These are phyloP conservation scores for Perccottus glenii DNA, from an alignment of 2,113 vertebrate genomes.

Conservation along the genomic window DNA sequence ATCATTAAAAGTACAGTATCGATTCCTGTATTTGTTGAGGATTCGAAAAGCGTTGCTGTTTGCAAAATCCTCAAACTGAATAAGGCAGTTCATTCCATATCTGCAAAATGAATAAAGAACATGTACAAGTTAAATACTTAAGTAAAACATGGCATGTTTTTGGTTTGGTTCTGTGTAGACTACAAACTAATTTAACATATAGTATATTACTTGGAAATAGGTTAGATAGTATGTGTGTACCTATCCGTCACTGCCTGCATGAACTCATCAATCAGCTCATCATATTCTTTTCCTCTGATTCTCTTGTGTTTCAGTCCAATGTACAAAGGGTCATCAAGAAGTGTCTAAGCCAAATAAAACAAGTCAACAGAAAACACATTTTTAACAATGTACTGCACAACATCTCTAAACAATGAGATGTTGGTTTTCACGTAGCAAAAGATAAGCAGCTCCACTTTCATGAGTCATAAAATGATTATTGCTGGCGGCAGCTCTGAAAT, in stretches of 20 bases:
- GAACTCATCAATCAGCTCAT: slow-evolving; percentile 95
- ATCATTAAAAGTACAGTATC: slow-evolving; percentile 95
- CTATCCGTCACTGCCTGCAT: slow-evolving; percentile 95
- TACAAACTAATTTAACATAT: no score
- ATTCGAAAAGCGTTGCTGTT: slow-evolving; percentile 95
- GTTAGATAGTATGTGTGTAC: slow-evolving; percentile 75
- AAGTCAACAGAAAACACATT: neutral
- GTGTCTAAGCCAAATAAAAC: slow-evolving; percentile 75
- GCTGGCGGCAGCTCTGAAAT: neutral
- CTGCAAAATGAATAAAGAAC: slow-evolving; percentile 61
- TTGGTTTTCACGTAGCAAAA: neutral
- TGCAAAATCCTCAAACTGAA: slow-evolving; percentile 98
- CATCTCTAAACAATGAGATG: neutral
- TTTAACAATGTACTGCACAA: slow-evolving; percentile 1
- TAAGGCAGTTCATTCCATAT: slow-evolving; percentile 94
- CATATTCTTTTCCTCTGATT: slow-evolving; percentile 90
- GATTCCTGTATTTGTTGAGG: slow-evolving; percentile 93
- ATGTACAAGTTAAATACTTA: neutral
- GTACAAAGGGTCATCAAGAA: slow-evolving; percentile 93
- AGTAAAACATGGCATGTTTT: no score
- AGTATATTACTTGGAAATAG: no score
- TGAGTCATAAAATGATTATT: neutral
- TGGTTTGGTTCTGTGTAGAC: no score
- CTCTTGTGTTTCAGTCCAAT: slow-evolving; percentile 95
- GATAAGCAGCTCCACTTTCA: neutral